Evolutionary conservation across 1,140 invertebrate genomes (phyloP), one percentile per base, ranked within the genome.

Genomic region (Anadara kagoshimensis): DNA sequence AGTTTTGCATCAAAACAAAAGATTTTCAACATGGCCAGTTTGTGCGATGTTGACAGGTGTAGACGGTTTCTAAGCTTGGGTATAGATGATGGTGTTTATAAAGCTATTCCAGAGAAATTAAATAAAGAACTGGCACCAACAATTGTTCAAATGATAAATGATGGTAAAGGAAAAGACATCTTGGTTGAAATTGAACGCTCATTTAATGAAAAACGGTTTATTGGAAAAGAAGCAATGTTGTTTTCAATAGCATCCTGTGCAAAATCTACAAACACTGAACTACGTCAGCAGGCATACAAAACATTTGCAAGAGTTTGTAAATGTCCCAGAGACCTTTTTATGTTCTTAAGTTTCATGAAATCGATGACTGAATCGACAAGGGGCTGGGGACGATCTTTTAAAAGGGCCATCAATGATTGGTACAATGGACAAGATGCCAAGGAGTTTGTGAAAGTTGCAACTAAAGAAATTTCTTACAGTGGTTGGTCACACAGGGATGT

Each of bases 401-500:
- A 91, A 75, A 91, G 89, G 71, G 87, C 90, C 49, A 85, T 93
- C 1, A 89, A 88, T 51, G 87, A 90, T 18, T 94, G 93, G 93
- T 94, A 94, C 79, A 83, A 87, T 26, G 89, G 82, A 3, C 92
- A 91, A 76, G 85, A 91, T 26, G 89, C 92, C 4, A 86, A 92
- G 79, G 89, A 91, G 56, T 85, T 94, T 3, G 92, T 92, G 0
- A 90, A 91, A 74, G 91, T 92, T 66, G 90, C 93, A 1, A 93
- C 92, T 1, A 90, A 91, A 83, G 92, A 91, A 22, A 91, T 90
- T 72, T 89, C 91, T 3, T 90, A 91, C 77, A 90, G 92, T 78
- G 92, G 92, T 5, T 93, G 93, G 88, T 92, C 92, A 1, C 93
- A 94, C 83, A 92, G 91, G 74, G 93, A 93, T 80, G 89, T 94